Evolutionary conservation across 2,113 vertebrate genomes (phyloP), one percentile per base, ranked within the genome.

Genomic region (Copsychus sechellarum): DNA sequence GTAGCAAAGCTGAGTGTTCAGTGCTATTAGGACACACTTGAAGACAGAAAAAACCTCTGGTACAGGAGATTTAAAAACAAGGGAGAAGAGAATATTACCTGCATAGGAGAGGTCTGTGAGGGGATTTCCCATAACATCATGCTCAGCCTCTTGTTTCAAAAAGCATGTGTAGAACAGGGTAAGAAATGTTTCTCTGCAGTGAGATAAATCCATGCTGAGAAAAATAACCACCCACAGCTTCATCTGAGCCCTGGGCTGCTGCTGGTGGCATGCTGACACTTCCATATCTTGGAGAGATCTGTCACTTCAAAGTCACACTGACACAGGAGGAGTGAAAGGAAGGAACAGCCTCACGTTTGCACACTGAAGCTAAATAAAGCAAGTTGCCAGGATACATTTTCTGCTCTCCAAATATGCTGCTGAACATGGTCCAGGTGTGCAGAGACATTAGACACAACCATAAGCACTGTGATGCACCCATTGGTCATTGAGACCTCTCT

Each of bases 151-250:
- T 77, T 53, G 43, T 48, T 92, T 64, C 64, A 71, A 86, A 50
- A 88, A 79, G 36, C 23, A 31, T 36, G 20, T 19, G 36, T 66
- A 42, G 84, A 67, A 24, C 51, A n/a, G 40, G 67, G 48, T 80
- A 72, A 83, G 92, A 66, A 78, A 38, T 6, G 17, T 38, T 79
- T 93, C 90, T 78, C 80, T 66, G 20, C 74, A 93, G 65, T 60
- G 72, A 90, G 48, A 64, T n/a, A 95, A 90, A 90, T 61, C 56
- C 47, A 29, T 29, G 26, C 81, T 66, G 31, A 64, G 69, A 67
- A 94, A 96, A 78, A 62, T 33, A 67, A 67, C 67, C 79, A 86
- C 56, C 60, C 86, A 79, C 72, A 92, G 79, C 82, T 96, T 86
- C 92, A 86, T 71, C 67, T 36, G 34, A 88, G 76, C 76, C 81